Base-by-base conservation (phyloP, 2,797 vertebrate genomes). In the Enteromius fasciolatus region DNA sequence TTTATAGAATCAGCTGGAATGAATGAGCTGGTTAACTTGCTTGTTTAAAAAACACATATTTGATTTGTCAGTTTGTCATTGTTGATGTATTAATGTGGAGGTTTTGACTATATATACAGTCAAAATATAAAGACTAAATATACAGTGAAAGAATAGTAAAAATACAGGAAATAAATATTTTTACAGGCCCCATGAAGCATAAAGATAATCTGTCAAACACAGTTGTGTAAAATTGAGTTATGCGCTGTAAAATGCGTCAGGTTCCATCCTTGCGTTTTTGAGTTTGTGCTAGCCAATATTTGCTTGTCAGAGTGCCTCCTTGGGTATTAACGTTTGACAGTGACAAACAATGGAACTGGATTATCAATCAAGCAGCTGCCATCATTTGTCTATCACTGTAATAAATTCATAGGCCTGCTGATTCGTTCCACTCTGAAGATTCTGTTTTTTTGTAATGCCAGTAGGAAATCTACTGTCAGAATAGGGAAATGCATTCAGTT, bases 291-390 rank as follows among this genome's bases (percentile, higher is more conserved):
- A n/a, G 4, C 52, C 52, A 76, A 41, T 59, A 59, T 76, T 76
- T 59, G 73, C 73, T 76, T 59, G n/a, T 59, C 36, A 18, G n/a
- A 76, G 54, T 76, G 36, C 28, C 79, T 33, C 52, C 23, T 36
- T 76, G 54, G 54, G 36, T 76, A 41, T 76, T 59, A 74, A 54
- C 3, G 0, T 61, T 76, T 61, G 36, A 59, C 36, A 76, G 36
- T 76, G 73, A 76, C 73, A 59, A 61, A 59, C 73, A 76, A 44
- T 76, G 73, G 36, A 76, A 76, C 33, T 25, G 33, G 14, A 76
- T 76, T 59, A 76, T 76, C 73, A 76, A 41, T 76, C 54, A 61
- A 18, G 52, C n/a, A 5, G 12, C 73, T 61, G 73, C 28, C 52
- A 18, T 41, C 14, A 61, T 76, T 76, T 44, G 15, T 61, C n/a